These are phyloP conservation scores for Batillaria attramentaria DNA, from an alignment of 1,140 invertebrate genomes.

Conservation along the genomic window DNA sequence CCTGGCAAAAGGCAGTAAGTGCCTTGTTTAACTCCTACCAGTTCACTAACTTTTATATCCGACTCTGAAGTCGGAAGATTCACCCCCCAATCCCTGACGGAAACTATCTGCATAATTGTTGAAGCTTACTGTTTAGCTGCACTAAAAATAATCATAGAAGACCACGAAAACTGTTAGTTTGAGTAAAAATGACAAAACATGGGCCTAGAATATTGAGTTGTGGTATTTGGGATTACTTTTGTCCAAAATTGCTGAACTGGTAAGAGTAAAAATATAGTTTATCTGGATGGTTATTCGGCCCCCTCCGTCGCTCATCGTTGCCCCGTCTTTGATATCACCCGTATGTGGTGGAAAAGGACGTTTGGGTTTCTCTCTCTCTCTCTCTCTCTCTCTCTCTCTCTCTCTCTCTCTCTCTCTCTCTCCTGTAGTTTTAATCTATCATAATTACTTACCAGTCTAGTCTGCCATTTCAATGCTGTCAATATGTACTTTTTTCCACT, in stretches of 20 bases:
- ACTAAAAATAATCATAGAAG: no score
- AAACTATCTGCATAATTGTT: no score
- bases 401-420: constrained; percentile 18
- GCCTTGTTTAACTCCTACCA: no score
- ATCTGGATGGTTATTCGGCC: no score
- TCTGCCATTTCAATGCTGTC: background rate
- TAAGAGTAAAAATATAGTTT: background rate
- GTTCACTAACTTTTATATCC: no score
- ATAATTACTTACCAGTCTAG: background rate
- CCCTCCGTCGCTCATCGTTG: background rate
- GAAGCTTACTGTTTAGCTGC: no score
- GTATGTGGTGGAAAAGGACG: background rate
- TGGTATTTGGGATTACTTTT: background rate
- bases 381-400: constrained; percentile 13
- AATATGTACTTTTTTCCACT: background rate
- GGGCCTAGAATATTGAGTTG: background rate
- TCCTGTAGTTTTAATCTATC: background rate
- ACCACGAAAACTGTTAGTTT: no score
- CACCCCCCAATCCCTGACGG: no score
- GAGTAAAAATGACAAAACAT: background rate
- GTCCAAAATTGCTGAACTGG: background rate
- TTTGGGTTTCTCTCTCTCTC: background rate
- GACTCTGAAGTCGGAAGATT: no score
- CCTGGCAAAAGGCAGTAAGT: no score
- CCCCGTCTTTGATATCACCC: background rate